Conservation (phyloP, 2,797 vertebrate genomes). For the Xiphorhynchus erythropygius region DNA sequence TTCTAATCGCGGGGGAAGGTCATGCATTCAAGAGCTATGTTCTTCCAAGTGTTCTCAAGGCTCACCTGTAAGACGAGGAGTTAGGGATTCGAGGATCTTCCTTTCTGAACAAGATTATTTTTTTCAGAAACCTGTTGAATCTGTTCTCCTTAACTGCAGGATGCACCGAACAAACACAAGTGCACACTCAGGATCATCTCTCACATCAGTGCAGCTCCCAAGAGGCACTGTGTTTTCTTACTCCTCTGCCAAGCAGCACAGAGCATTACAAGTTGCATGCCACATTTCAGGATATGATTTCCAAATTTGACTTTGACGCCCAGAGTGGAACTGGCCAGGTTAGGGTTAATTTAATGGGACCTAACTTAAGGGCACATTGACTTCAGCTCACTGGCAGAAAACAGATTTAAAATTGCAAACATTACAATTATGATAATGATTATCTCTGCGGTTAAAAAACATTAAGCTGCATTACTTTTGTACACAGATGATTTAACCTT, state of each 20-base stretch:
- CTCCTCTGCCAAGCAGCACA: not conserved
- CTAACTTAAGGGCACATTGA: not conserved
- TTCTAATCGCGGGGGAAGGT: not conserved
- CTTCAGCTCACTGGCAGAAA: not conserved
- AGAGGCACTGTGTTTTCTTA: not conserved
- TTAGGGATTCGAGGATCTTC: not conserved
- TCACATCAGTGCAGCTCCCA: not conserved
- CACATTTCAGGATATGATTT: not conserved
- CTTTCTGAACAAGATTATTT: not conserved
- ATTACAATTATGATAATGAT: not conserved
- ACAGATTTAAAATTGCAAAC: not conserved
- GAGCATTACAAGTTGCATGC: fast-evolving
- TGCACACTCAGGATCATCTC: not conserved
- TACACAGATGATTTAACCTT: not conserved
- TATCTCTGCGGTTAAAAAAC: not conserved
- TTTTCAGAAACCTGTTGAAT: not conserved
- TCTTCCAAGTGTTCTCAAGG: not conserved
- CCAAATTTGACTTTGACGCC: not conserved
- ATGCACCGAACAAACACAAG: not conserved
- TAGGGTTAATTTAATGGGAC: not conserved
- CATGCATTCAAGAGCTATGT: not conserved
- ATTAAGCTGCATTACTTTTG: not conserved
- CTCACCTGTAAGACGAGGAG: slow-evolving; percentile 55
- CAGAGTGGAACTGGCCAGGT: not conserved
- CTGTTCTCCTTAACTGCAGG: not conserved